Percentiles rank a stretch among this genome's conserved stretches.
Evolutionary conservation across 2,113 vertebrate species (phyloP).

Genomic region (Varanus salvator): DNA sequence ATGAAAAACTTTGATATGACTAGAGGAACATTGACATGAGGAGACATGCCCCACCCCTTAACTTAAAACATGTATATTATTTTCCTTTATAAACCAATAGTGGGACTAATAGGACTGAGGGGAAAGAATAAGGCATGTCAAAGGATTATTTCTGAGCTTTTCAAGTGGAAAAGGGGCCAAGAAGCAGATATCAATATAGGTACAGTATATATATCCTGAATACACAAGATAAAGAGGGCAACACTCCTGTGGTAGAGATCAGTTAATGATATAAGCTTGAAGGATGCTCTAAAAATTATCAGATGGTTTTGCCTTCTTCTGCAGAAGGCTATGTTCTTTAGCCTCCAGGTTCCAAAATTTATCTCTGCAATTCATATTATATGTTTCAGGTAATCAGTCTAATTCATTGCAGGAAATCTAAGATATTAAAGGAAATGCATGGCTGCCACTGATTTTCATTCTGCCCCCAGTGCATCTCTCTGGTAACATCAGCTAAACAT

Average conservation of each 20-base stretch:
- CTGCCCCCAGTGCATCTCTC: not conserved
- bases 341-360: not conserved
- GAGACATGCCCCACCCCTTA: not conserved
- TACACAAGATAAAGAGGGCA: not conserved
- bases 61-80: not conserved
- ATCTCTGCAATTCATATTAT: not conserved
- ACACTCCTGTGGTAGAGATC: no score
- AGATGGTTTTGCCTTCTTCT: not conserved
- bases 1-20: constrained; percentile 47
- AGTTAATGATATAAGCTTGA: not conserved
- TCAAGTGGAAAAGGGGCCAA: not conserved
- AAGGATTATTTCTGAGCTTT: not conserved
- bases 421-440: not conserved
- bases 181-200: not conserved
- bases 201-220: not conserved
- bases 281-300: not conserved
- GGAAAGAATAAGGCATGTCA: not conserved
- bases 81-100: not conserved
- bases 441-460: not conserved
- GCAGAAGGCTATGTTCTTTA: not conserved
- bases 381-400: not conserved
- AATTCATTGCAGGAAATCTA: not conserved
- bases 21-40: constrained; percentile 50
- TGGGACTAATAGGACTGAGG: not conserved
- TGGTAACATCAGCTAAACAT: not conserved